Percentiles rank a stretch among this genome's conserved stretches.
These are phyloP conservation scores for Eulimnadia texana DNA, from an alignment of 1,140 invertebrate species.

Conservation along the genomic window DNA sequence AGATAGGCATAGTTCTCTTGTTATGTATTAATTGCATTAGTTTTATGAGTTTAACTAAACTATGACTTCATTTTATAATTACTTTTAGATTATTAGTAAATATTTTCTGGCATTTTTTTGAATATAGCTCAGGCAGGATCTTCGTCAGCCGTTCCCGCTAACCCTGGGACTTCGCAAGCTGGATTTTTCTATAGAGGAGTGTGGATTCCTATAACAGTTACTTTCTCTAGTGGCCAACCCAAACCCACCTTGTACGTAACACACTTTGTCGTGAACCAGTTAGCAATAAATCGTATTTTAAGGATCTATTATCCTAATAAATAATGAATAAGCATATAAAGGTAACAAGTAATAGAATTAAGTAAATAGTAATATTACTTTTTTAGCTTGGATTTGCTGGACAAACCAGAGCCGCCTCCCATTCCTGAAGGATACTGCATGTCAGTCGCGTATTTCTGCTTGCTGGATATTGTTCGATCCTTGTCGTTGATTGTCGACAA, in stretches of 20 bases:
- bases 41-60: too few species aligned
- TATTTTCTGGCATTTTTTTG: too few species aligned
- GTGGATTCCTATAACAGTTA: slow-evolving; percentile 73
- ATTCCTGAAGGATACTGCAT: slow-evolving; percentile 92
- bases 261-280: too few species aligned
- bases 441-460: slow-evolving; percentile 79
- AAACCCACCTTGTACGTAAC: slow-evolving; percentile 82
- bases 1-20: too few species aligned
- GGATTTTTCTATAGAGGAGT: slow-evolving; percentile 85
- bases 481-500: slow-evolving; percentile 51
- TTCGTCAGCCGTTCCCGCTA: slow-evolving; percentile 55
- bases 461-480: slow-evolving; percentile 74
- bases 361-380: slow-evolving; percentile 17
- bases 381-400: slow-evolving; percentile 80
- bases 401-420: slow-evolving; percentile 80
- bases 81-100: too few species aligned
- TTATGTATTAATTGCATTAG: too few species aligned
- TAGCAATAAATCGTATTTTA: too few species aligned
- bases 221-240: slow-evolving; percentile 65
- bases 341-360: too few species aligned
- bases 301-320: too few species aligned
- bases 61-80: too few species aligned
- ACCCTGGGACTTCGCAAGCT: slow-evolving; percentile 65
- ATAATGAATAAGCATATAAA: neutral
- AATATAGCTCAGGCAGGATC: too few species aligned